Percentiles rank a stretch among this genome's conserved stretches.
Conservation (phyloP, 2,113 vertebrate species). For the Chrysochloris asiatica region DNA sequence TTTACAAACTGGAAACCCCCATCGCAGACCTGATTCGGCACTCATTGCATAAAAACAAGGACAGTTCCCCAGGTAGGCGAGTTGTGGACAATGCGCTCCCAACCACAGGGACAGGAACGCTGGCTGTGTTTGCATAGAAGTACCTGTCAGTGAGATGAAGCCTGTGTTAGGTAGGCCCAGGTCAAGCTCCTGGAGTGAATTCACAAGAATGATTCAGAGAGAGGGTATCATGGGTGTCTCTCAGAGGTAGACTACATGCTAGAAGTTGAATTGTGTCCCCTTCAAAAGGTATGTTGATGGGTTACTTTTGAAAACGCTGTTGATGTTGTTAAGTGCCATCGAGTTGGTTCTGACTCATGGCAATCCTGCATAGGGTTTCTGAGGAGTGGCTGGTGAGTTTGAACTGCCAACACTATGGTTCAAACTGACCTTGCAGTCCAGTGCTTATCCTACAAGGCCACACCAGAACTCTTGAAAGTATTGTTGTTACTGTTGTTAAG, state of each 20-base stretch:
- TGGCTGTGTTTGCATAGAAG: not conserved
- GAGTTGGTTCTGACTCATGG: too few species aligned
- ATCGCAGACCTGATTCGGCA: accelerated
- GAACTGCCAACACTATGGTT: too few species aligned
- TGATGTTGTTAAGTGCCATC: not conserved
- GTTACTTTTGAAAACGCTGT: not conserved
- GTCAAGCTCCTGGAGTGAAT: too few species aligned
- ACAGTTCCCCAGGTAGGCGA: not conserved
- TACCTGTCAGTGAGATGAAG: not conserved
- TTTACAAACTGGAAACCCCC: not conserved
- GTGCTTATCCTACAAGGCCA: too few species aligned
- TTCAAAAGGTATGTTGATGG: not conserved
- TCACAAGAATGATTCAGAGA: not conserved
- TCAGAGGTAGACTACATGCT: not conserved
- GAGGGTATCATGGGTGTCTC: not conserved
- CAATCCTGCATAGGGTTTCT: too few species aligned
- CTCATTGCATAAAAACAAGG: not conserved
- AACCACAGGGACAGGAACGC: not conserved
- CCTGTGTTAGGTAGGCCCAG: not conserved
- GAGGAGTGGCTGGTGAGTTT: too few species aligned
- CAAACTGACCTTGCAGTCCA: too few species aligned
- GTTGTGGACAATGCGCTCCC: accelerated
- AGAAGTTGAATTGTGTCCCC: not conserved
- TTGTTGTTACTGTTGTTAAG: too few species aligned
- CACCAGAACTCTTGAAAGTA: too few species aligned